These are phyloP conservation scores for Oxygymnocypris stewartii DNA, from an alignment of 2,113 vertebrate species.

Conservation along the genomic window DNA sequence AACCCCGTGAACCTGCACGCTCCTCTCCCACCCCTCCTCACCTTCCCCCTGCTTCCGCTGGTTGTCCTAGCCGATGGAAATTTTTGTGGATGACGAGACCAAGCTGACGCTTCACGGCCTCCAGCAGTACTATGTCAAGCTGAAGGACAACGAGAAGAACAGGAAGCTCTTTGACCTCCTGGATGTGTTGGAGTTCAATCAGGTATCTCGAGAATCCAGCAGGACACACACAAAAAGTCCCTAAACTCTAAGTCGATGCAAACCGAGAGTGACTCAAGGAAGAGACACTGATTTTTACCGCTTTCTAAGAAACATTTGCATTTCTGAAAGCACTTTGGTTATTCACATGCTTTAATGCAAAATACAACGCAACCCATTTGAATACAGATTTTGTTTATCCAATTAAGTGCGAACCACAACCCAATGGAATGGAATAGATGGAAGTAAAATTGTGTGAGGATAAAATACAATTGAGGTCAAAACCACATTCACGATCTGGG, in stretches of 20 bases:
- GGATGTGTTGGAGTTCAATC: conserved; percentile 84
- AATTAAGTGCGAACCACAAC: not conserved
- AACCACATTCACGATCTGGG: not conserved
- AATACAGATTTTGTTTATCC: not conserved
- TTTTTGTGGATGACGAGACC: conserved; percentile 82
- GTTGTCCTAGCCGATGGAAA: conserved; percentile 71
- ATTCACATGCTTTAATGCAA: not conserved
- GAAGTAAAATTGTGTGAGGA: not conserved
- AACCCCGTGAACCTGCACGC: conserved; percentile 1
- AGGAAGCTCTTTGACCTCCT: conserved; percentile 83
- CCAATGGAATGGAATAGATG: too few species aligned
- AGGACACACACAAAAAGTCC: not conserved
- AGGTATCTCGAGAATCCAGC: conserved; percentile 54
- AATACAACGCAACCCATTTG: not conserved
- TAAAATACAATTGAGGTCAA: not conserved
- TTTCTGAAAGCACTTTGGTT: not conserved
- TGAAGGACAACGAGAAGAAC: conserved; percentile 88
- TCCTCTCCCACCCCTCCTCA: conserved; percentile 45
- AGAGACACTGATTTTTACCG: not conserved
- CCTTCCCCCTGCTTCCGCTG: conserved; percentile 58
- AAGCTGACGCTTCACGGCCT: conserved; percentile 85
- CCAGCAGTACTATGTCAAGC: conserved; percentile 86
- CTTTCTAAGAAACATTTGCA: not conserved
- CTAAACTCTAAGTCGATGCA: not conserved
- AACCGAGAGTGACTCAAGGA: not conserved